phyloP scores from a whole-genome alignment of 2,888 invertebrate genomes.

The Druceiella hillmani region DNA sequence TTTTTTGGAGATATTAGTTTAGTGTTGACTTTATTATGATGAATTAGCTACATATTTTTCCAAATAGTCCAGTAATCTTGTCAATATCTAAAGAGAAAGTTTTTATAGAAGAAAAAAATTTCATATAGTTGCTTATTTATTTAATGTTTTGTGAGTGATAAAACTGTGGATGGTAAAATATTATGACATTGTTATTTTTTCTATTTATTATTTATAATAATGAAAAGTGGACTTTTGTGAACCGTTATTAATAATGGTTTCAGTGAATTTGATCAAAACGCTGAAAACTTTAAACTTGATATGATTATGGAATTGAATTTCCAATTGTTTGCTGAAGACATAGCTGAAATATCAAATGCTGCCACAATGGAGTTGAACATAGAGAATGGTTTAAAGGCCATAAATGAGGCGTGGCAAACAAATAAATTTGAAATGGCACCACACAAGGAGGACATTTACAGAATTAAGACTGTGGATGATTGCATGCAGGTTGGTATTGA shows the following conservation, averaged over 20 bases:
- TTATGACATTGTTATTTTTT: neutral
- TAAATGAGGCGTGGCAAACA: conserved; percentile 64
- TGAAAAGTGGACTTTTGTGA: neutral
- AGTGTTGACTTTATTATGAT: too few relatives aligned
- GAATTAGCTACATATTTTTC: too few relatives aligned
- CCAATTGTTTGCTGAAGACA: conserved; percentile 76
- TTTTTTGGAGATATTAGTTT: too few relatives aligned
- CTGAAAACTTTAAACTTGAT: conserved; percentile 74
- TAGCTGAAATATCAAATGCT: conserved; percentile 78
- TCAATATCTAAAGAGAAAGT: too few relatives aligned
- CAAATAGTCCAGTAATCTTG: too few relatives aligned
- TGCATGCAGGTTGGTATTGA: conserved; percentile 54
- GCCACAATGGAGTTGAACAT: conserved; percentile 87
- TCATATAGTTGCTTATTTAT: too few relatives aligned
- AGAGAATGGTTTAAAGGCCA: conserved; percentile 71
- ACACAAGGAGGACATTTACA: conserved; percentile 63
- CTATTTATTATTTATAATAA: too few relatives aligned
- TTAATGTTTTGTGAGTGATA: too few relatives aligned
- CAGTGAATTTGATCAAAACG: conserved; percentile 73
- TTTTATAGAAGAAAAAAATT: too few relatives aligned
- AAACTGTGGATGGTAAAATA: too few relatives aligned
- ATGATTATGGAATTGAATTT: conserved; percentile 75
- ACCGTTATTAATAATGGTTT: conserved; percentile 10
- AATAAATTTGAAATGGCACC: conserved; percentile 68
- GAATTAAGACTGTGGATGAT: conserved; percentile 71